Base-by-base conservation (phyloP, 2,888 invertebrate genomes). In the Ennomos quercinarius region DNA sequence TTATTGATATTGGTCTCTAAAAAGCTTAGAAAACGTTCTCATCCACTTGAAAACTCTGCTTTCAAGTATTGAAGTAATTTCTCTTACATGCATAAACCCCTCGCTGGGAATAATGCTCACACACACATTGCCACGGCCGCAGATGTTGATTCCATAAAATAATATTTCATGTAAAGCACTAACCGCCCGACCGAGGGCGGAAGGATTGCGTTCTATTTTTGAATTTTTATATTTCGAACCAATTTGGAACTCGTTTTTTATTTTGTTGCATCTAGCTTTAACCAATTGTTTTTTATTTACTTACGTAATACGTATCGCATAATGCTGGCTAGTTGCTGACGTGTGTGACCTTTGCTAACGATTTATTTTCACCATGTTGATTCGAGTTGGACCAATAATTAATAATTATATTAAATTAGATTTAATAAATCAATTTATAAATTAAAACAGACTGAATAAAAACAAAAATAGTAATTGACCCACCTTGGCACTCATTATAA, bases 61-160 rank as follows among this genome's bases (percentile, higher is more conserved):
- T 53, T 54, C 54, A 50, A 59, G 53, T 58, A 48, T 58, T 87
- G 82, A 85, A 90, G 87, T 87, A 86, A 90, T 87, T 90, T 88
- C 81, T 87, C 87, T 85, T 82, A 81, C 86, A 84, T 87, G 86
- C 86, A 86, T 89, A 87, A 87, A 86, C 86, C 89, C 86, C 81
- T 87, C 86, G 65, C 65, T 68, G 74, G 74, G 77, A 74, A 80
- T 81, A 80, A 76, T 77, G 71, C 68, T 61, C 76, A 81, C 87
- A 68, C 89, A 88, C 86, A 87, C 86, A 84, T 68, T 57, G 68
- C 70, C 68, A 67, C 71, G 53, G 82, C 79, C 87, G 90, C 91
- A 92, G 91, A 92, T 92, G 92, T 88, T 91, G 90, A 91, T 91
- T 91, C 90, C 91, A 91, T 92, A 91, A 91, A 92, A 91, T 91